A percentile compares a stretch with the other conserved stretches of the same genome.
Conservation (phyloP, 92 coral and sea anemone species). For the Zoanthus gigantus region DNA sequence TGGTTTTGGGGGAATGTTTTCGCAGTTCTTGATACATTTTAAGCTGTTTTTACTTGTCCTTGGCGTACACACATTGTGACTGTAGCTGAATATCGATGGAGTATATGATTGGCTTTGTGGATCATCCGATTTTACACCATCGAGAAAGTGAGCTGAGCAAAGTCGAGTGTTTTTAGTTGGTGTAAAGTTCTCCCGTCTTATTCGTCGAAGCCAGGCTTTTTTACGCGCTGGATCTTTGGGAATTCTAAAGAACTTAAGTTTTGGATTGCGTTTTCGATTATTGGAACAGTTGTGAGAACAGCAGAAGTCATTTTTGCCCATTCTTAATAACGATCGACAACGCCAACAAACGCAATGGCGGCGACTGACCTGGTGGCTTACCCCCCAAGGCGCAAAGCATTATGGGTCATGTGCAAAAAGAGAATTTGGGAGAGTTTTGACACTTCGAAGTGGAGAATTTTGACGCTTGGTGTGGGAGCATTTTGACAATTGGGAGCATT, state of each 20-base stretch:
- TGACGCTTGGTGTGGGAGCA: too few species aligned
- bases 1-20: conserved; percentile 38
- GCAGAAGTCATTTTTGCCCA: conserved; percentile 16
- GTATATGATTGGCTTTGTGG: conserved; percentile 36
- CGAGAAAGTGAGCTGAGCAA: conserved; percentile 65
- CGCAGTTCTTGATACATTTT: conserved; percentile 25
- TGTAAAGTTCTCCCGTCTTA: conserved; percentile 22
- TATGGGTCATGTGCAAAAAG: too few species aligned
- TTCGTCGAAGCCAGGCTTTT: conserved; percentile 36
- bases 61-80: conserved; percentile 33
- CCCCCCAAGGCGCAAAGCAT: too few species aligned
- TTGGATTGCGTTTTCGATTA: conserved; percentile 20
- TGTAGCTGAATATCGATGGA: conserved; percentile 59
- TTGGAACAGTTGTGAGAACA: conserved; percentile 14
- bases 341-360: not conserved
- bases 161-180: conserved; percentile 58
- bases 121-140: conserved; percentile 58
- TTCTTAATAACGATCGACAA: not conserved
- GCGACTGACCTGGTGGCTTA: too few species aligned
- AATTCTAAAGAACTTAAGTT: conserved; percentile 34
- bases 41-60: conserved; percentile 59
- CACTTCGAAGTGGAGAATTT: too few species aligned
- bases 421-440: too few species aligned
- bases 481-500: too few species aligned
- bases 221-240: conserved; percentile 38